Evolutionary conservation across 1,140 invertebrate genomes (phyloP), one percentile per base, ranked within the genome.

Genomic region (Tetraneura akinire): DNA sequence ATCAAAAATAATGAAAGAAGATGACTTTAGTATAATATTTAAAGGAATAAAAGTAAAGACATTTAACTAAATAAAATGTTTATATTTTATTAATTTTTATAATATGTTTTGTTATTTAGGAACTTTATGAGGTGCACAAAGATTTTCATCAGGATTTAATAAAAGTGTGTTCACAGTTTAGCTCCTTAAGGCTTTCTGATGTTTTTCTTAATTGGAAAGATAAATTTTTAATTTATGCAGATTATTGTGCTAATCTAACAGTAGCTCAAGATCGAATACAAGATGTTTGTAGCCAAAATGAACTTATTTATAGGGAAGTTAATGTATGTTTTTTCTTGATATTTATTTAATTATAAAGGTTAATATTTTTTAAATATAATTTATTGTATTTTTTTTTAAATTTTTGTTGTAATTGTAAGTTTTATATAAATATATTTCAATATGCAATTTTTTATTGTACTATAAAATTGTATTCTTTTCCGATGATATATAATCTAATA

Each of bases 221-320:
- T 83, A 92, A 92, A 81, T 93, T 99, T 85, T 88, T 98, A 18
- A 90, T 97, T 62, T 99, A 99, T 85, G 96, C 96, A 16, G 93
- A 96, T 84, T 98, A 98, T 86, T 99, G 97, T 87, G 93, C 96
- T 6, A 96, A 96, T 86, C 88, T 98, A 37, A 92, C 95, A 0
- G 86, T 87, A 45, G 94, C 95, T 49, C 94, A 95, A 84, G 89
- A 90, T 82, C 85, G 89, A 32, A 87, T 97, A 29, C 92, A 94
- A 83, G 92, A 96, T 82, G 83, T 92, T 5, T 92, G 90, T 83
- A 87, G 89, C 81, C 89, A 88, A 81, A 91, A 88, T 82, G 90
- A 91, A 81, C 26, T 81, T 18, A 84, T 90, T 23, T 88, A 88
- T 83, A 86, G 88, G 81, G 88, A 89, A 85, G 87, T 93, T 82